Base-by-base conservation (phyloP, 2,888 invertebrate species). In the Venusia cambrica region DNA sequence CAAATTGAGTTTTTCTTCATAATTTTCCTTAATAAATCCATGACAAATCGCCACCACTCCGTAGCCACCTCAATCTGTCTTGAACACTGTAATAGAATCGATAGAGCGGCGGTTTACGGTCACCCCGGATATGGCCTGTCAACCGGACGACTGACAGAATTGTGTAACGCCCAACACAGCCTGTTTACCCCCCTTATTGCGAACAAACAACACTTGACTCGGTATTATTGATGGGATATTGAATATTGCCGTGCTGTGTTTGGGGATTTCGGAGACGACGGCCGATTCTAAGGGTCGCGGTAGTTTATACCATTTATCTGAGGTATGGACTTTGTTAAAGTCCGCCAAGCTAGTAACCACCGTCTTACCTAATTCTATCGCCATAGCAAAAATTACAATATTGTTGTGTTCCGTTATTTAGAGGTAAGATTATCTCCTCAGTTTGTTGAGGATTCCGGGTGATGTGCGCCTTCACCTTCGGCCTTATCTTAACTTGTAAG, bases 71-170 rank as follows among this genome's bases (percentile, higher is more conserved):
- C 74, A 78, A 80, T 76, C 68, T 75, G 78, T 74, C 77, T 49
- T 41, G 52, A 44, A 63, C 77, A 74, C 70, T 59, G 72, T 79
- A 78, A 78, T 79, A 78, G 79, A 80, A 81, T 76, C 73, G 78
- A 75, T 73, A 66, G 67, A 69, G 62, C 71, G 48, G 60, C 54
- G 71, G 67, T 66, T 66, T 73, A 71, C 72, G 73, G 70, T 52
- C 53, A 60, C 26, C 55, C 74, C 77, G 74, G 79, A 76, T 78
- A 77, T 76, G 72, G 74, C 73, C 79, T 76, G 79, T 81, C 83
- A 76, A 66, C 70, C 72, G 71, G 62, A 48, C 55, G 60, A 66
- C 69, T 69, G 75, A 73, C 74, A 66, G 67, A 61, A 63, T 70
- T 62, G 67, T 62, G 65, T 67, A 63, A 59, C 61, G 60, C 64